Evolutionary conservation across 2,797 vertebrate species (phyloP), one percentile per base, ranked within the genome.

Genomic region (Sciaenops ocellatus): DNA sequence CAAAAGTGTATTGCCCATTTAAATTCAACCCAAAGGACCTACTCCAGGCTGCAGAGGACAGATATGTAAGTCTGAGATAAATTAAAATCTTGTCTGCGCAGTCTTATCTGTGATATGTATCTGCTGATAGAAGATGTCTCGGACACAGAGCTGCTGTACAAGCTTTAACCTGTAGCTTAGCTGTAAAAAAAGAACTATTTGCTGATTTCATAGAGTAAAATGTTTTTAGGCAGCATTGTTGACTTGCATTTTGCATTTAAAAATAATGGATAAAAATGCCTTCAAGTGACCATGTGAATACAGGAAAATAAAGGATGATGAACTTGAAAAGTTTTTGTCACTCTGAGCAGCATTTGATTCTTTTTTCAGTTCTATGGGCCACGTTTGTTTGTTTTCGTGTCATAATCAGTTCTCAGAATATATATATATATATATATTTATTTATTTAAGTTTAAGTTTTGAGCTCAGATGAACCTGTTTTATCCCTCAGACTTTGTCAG

Each of bases 381-480:
- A 9, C 28, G 18, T 50, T 70, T 8, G 8, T 52, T 56, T 22
- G 20, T 57, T 60, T 60, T 18, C n/a, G 18, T 20, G 38, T 30
- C 20, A 7, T 20, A 17, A 22, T 56, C 26, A 52, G 42, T 63
- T 30, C 52, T 56, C 38, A 26, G 38, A 60, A 48, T 59, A 28
- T 28, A 28, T 28, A 28, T 28, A 28, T 28, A 28, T 26, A n/a
- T n/a, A n/a, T n/a, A n/a, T 71, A 61, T 82, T 89, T 86, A 61
- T 81, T 79, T 78, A 65, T 59, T 75, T 76, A 51, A 78, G 41
- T 73, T n/a, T n/a, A 82, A 73, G 65, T 79, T 87, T 85, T 62
- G 20, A 73, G 26, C 71, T 84, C 42, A 76, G 51, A 54, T 78
- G 63, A 91, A 88, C 73, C 67, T 76, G 54, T 86, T 82, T 80